phyloP scores from a whole-genome alignment of 2,113 vertebrate species.

The Macrotis lagotis region DNA sequence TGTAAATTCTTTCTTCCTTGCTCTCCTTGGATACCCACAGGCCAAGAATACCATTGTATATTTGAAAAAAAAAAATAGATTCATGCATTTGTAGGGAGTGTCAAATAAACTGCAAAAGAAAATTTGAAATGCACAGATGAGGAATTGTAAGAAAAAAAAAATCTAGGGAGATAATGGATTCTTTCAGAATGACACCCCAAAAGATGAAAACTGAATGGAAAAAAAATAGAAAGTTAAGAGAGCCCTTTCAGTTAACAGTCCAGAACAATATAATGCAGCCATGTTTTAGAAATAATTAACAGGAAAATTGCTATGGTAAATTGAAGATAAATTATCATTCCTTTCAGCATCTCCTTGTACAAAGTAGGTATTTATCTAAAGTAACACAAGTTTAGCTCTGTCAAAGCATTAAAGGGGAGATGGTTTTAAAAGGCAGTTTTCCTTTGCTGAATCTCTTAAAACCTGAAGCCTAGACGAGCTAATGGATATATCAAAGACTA shows the following conservation, averaged over 20 bases:
- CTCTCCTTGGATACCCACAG: slow-evolving; percentile 40
- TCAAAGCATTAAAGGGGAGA: slow-evolving; percentile 51
- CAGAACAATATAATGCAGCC: slow-evolving; percentile 7
- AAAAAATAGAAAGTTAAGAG: slow-evolving; percentile 22
- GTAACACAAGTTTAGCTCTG: not conserved
- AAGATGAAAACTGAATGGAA: not conserved
- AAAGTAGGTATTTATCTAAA: slow-evolving; percentile 57
- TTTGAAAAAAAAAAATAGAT: slow-evolving; percentile 58
- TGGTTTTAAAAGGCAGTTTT: slow-evolving; percentile 44
- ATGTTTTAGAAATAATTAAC: slow-evolving; percentile 67
- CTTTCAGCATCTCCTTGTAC: slow-evolving; percentile 40
- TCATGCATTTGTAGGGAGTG: slow-evolving; percentile 60
- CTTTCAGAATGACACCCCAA: slow-evolving; percentile 32
- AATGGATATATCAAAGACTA: not conserved
- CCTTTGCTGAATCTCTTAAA: slow-evolving; percentile 51
- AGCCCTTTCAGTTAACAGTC: slow-evolving; percentile 40
- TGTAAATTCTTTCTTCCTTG: slow-evolving; percentile 52
- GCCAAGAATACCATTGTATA: slow-evolving; percentile 48
- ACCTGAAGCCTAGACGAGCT: slow-evolving; percentile 18
- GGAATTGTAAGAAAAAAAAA: slow-evolving; percentile 18
- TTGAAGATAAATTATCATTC: slow-evolving; percentile 57
- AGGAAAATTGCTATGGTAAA: slow-evolving; percentile 42
- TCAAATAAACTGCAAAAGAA: slow-evolving; percentile 59
- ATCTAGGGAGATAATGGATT: slow-evolving; percentile 19
- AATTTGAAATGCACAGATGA: slow-evolving; percentile 50